Evolutionary conservation across 2,888 invertebrate species (phyloP).

Genomic region (Eueremaeus valkanovi): DNA sequence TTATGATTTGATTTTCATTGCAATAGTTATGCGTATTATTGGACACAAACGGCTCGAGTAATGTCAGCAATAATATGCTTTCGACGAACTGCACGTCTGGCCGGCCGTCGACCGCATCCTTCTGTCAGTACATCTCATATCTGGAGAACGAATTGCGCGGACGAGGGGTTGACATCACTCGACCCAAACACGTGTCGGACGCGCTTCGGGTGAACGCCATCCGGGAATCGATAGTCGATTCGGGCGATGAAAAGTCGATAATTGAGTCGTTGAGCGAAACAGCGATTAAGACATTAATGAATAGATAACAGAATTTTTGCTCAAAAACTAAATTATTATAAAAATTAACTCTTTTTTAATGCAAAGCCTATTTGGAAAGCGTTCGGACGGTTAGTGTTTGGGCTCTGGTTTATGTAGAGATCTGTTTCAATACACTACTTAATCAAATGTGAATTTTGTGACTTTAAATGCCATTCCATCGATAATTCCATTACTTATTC

Average conservation of each 20-base stretch:
- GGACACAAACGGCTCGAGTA: neutral
- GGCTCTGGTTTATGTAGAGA: neutral
- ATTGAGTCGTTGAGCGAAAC: slow-evolving; percentile 37
- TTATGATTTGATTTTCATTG: too few relatives aligned
- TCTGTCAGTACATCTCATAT: slow-evolving; percentile 38
- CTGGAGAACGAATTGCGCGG: slow-evolving; percentile 35
- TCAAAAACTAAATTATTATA: too few relatives aligned
- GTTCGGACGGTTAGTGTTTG: neutral
- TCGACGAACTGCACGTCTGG: neutral
- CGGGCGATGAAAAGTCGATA: slow-evolving; percentile 35
- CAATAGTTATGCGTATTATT: slow-evolving; percentile 30
- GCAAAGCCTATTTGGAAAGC: neutral
- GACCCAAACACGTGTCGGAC: slow-evolving; percentile 37
- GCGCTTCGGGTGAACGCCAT: slow-evolving; percentile 30
- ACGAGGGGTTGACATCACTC: slow-evolving; percentile 24
- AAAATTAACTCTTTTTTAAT: too few relatives aligned
- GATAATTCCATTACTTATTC: too few relatives aligned
- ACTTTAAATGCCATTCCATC: too few relatives aligned
- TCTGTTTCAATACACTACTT: too few relatives aligned
- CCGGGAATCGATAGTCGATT: neutral
- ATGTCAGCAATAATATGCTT: neutral
- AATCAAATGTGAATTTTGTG: too few relatives aligned
- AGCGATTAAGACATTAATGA: slow-evolving; percentile 39
- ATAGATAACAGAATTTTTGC: slow-evolving; percentile 17
- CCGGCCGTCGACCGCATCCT: slow-evolving; percentile 12